Evolutionary conservation across 2,797 vertebrate species (phyloP).

Genomic region (Sebastes minor): DNA sequence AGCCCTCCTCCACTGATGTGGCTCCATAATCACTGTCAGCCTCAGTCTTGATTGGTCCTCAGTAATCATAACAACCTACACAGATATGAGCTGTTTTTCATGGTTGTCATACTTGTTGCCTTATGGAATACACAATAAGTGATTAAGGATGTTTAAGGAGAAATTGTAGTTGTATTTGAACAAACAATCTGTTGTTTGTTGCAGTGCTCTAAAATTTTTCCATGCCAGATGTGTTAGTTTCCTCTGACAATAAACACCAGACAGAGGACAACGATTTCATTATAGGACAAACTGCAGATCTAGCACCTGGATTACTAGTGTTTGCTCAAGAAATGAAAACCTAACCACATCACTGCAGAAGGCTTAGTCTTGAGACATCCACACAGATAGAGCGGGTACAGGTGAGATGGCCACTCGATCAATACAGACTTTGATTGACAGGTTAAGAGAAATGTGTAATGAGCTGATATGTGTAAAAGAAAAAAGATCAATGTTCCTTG

Average conservation of each 20-base stretch:
- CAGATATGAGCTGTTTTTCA: not conserved
- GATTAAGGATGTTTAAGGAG: slow-evolving; percentile 2
- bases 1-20: slow-evolving; percentile 27
- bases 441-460: slow-evolving; percentile 37
- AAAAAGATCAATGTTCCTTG: slow-evolving; percentile 58
- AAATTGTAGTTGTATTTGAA: slow-evolving; percentile 1
- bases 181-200: not conserved
- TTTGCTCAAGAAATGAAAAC: slow-evolving; percentile 70
- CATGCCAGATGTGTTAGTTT: not conserved
- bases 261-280: slow-evolving; percentile 45
- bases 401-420: slow-evolving; percentile 46
- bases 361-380: slow-evolving; percentile 49
- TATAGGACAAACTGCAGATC: slow-evolving; percentile 43
- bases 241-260: slow-evolving; percentile 24
- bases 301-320: slow-evolving; percentile 43
- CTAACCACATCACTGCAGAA: slow-evolving; percentile 13
- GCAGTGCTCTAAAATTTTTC: slow-evolving; percentile 2
- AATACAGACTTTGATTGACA: slow-evolving; percentile 62
- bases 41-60: slow-evolving; percentile 10
- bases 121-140: not conserved
- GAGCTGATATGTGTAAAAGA: slow-evolving; percentile 13
- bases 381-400: slow-evolving; percentile 6
- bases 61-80: not conserved
- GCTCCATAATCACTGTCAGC: slow-evolving; percentile 23
- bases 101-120: not conserved